Evolutionary conservation across 1,140 invertebrate species (phyloP).

Genomic region (Drosophila arawakana): DNA sequence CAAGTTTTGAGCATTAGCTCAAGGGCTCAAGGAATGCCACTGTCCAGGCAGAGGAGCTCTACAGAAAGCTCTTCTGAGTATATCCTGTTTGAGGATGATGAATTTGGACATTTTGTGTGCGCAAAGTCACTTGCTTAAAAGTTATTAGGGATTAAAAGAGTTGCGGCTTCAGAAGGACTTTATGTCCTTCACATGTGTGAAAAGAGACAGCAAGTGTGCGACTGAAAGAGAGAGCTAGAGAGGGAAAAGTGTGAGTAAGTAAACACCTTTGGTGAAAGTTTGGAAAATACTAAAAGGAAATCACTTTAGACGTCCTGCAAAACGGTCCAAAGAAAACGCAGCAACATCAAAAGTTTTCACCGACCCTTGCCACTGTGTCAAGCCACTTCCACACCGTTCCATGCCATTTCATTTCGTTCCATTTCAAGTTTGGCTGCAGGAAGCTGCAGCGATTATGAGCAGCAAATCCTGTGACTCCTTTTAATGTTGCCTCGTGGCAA

Average conservation of each 20-base stretch:
- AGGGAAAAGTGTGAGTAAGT: slow-evolving; percentile 57
- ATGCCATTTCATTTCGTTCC: slow-evolving; percentile 8
- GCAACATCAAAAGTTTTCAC: slow-evolving; percentile 57
- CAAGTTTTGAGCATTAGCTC: background rate
- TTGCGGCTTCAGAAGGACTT: slow-evolving; percentile 46
- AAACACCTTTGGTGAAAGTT: slow-evolving; percentile 80
- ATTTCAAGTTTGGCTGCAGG: slow-evolving; percentile 26
- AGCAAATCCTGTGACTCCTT: slow-evolving; percentile 46
- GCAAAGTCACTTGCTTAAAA: slow-evolving; percentile 81
- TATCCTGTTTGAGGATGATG: slow-evolving; percentile 57
- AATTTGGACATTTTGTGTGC: slow-evolving; percentile 78
- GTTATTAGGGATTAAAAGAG: slow-evolving; percentile 79
- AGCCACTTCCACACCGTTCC: background rate
- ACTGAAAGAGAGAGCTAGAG: slow-evolving; percentile 23
- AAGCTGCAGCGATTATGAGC: slow-evolving; percentile 74
- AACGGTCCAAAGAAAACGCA: slow-evolving; percentile 62
- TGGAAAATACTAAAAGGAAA: slow-evolving; percentile 82
- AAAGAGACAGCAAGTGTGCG: slow-evolving; percentile 18
- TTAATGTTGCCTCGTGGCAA: slow-evolving; percentile 62
- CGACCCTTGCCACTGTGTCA: slow-evolving; percentile 7
- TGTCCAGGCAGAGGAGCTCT: slow-evolving; percentile 19
- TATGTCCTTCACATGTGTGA: slow-evolving; percentile 4
- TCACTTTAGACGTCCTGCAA: slow-evolving; percentile 72
- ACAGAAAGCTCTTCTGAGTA: background rate
- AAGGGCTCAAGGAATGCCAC: slow-evolving; percentile 21